Base-by-base conservation (phyloP, 2,113 vertebrate species). In the Chelonoidis abingdonii region DNA sequence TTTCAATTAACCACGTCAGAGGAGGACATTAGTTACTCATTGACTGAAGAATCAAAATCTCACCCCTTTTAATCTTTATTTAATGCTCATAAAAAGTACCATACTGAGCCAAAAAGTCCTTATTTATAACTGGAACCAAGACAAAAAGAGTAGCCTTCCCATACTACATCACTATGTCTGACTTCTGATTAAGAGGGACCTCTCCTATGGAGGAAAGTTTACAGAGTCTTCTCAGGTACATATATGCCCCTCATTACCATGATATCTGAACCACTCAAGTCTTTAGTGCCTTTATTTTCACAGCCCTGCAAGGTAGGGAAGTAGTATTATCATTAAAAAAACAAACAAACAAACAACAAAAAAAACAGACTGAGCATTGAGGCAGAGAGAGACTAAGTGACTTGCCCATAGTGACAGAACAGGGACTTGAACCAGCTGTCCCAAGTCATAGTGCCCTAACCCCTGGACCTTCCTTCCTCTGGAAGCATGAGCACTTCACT, bases 1-100 rank as follows among this genome's bases (percentile, higher is more conserved):
- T 57, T 13, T 91, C 90, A 90, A 94, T 95, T 89, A 94, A 80
- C 84, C 82, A 54, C 54, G 50, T 78, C 8, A 84, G 80, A 96
- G 54, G 94, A 97, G 94, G 91, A 93, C 56, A 19, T 2, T 86
- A 49, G 87, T 85, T 90, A 97, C 93, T 95, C 95, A 97, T 91
- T 96, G 92, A 95, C 95, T 94, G 92, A 96, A 96, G 72, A 89
- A 92, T 92, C 84, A 94, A 94, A 78, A 90, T 49, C 16, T 4
- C 56, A 89, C 49, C 86, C 80, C 86, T 90, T 91, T 91, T 76
- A 47, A 92, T 86, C 83, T 72, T 93, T 56, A 84, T 89, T 97
- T 72, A 86, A 41, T 52, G 84, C 65, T 54, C 80, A 83, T 1
- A 1, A 41, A 54, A 35, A 13, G 10, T 83, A 31, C 24, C 6